phyloP scores from a whole-genome alignment of 2,888 invertebrate species.

The Steinernema hermaphroditum region DNA sequence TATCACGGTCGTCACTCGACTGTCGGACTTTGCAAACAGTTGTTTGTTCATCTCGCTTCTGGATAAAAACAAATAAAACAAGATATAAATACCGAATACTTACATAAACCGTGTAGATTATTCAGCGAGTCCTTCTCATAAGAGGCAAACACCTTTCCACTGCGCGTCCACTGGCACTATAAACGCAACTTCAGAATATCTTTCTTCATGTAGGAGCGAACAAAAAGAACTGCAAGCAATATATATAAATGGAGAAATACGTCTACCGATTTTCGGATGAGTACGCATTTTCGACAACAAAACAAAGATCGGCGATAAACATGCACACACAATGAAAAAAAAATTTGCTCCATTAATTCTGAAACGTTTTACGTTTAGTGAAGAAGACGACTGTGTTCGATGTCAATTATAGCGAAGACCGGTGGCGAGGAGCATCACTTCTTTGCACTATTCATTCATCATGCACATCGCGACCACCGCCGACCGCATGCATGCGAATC shows the following conservation, averaged over 20 bases:
- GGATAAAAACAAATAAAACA: too few species aligned
- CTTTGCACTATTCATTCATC: conserved; percentile 26
- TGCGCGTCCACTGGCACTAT: conserved; percentile 12
- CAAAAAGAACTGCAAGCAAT: too few species aligned
- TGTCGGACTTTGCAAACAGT: not conserved
- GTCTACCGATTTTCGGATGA: too few species aligned
- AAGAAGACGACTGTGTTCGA: not conserved
- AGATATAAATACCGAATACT: not conserved
- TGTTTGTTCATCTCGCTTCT: conserved; percentile 6
- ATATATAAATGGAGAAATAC: not conserved
- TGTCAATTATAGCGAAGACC: conserved; percentile 16
- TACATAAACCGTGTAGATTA: too few species aligned
- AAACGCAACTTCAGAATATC: not conserved
- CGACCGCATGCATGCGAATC: conserved; percentile 19
- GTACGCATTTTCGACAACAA: too few species aligned
- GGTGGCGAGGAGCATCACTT: conserved; percentile 21
- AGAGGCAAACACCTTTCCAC: not conserved
- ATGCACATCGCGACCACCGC: conserved; percentile 15
- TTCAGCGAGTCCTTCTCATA: too few species aligned
- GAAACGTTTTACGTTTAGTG: too few species aligned
- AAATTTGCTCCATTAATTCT: too few species aligned
- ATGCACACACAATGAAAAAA: too few species aligned
- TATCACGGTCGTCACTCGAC: conserved; percentile 19
- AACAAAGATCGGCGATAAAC: too few species aligned
- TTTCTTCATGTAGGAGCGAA: not conserved